A percentile compares a stretch with the other conserved stretches of the same genome.
phyloP scores from a whole-genome alignment of 2,797 vertebrate genomes.

The Babyrousa celebensis region DNA sequence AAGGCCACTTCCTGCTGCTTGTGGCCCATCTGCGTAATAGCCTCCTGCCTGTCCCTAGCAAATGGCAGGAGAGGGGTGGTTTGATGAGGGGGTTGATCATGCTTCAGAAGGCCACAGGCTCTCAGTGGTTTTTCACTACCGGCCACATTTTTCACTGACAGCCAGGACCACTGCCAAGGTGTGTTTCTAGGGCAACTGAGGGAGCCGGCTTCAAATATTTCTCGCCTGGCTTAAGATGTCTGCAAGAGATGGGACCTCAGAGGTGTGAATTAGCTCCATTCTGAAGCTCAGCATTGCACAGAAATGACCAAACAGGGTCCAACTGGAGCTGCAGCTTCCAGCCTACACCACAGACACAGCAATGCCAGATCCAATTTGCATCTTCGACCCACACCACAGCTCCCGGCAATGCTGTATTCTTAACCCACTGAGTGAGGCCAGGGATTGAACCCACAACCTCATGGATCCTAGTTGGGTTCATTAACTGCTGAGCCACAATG shows the following conservation, averaged over 20 bases:
- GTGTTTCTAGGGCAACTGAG: not conserved
- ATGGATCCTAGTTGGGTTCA: too few species aligned
- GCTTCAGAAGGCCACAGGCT: not conserved
- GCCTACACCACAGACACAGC: too few species aligned
- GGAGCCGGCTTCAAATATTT: constrained; percentile 31
- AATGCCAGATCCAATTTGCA: too few species aligned
- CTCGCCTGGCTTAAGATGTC: not conserved
- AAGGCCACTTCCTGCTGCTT: not conserved
- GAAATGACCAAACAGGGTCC: not conserved
- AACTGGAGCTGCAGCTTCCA: too few species aligned
- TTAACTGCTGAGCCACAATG: too few species aligned
- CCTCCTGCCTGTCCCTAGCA: not conserved
- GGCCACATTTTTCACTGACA: constrained; percentile 13
- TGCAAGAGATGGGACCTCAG: not conserved
- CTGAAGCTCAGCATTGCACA: not conserved
- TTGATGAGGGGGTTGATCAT: not conserved
- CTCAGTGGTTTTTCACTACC: not conserved
- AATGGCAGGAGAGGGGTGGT: not conserved
- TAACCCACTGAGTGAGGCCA: too few species aligned
- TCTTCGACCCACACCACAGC: too few species aligned
- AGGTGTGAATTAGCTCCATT: not conserved
- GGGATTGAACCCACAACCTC: too few species aligned
- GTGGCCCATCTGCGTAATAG: not conserved
- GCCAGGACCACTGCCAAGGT: not conserved
- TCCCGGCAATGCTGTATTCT: too few species aligned